phyloP scores from a whole-genome alignment of 2,113 vertebrate species.

The Thamnophis sirtalis region DNA sequence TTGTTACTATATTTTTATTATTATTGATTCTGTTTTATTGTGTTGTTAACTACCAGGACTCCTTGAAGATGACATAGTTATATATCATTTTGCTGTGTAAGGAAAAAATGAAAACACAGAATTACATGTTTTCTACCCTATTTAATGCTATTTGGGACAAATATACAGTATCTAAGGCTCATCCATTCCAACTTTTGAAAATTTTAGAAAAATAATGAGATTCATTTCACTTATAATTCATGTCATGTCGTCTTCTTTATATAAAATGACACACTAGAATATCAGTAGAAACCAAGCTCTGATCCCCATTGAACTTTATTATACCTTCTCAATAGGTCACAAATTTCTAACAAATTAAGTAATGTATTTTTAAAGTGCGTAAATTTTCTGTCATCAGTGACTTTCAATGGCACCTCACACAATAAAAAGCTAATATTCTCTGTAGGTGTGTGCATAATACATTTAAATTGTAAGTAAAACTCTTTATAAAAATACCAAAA shows the following conservation, averaged over 20 bases:
- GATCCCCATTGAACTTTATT: slow-evolving; percentile 58
- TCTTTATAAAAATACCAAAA: background rate
- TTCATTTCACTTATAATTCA: background rate
- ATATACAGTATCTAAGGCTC: no score
- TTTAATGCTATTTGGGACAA: no score
- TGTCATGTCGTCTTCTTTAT: background rate
- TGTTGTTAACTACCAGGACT: background rate
- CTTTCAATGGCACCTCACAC: slow-evolving; percentile 35
- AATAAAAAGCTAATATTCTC: slow-evolving; percentile 26
- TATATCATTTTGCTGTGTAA: no score
- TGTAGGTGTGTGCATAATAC: slow-evolving; percentile 32
- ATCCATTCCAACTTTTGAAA: background rate
- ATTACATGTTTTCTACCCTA: no score
- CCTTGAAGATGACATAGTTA: no score
- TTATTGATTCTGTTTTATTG: background rate
- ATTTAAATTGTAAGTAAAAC: slow-evolving; percentile 37
- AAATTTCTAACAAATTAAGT: slow-evolving; percentile 60
- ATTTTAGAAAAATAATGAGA: background rate
- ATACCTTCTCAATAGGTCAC: slow-evolving; percentile 43
- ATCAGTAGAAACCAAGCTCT: slow-evolving; percentile 44
- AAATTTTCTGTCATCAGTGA: slow-evolving; percentile 40
- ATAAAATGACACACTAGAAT: slow-evolving; percentile 41
- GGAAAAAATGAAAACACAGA: no score
- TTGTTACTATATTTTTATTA: background rate
- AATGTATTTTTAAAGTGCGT: slow-evolving; percentile 36